Evolutionary conservation across 64 coral and sea anemone genomes (phyloP).

Genomic region (Montipora foliosa): DNA sequence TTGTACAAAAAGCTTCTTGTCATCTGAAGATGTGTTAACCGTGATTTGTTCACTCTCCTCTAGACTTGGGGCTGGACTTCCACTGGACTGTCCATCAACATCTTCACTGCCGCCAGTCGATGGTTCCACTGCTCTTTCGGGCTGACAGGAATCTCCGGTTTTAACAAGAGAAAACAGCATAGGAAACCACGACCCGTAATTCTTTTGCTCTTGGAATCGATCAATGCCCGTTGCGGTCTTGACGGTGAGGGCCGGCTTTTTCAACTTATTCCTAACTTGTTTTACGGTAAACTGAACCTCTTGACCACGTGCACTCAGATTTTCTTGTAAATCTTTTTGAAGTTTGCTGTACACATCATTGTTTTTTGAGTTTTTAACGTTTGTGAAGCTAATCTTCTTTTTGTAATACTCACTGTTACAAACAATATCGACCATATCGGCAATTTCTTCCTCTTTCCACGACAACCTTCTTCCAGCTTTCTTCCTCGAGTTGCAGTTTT

Average conservation of each 20-base stretch:
- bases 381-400: constrained; percentile 32
- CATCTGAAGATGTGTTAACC: neutral
- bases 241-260: neutral
- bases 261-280: constrained; percentile 68
- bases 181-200: constrained; percentile 53
- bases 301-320: neutral
- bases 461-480: constrained; percentile 31
- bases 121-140: constrained; percentile 39
- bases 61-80: neutral
- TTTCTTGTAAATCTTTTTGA: too few species aligned
- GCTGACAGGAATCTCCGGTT: constrained; percentile 50
- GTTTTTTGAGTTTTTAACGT: constrained; percentile 52
- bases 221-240: constrained; percentile 28
- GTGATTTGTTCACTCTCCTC: constrained; percentile 2
- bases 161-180: constrained; percentile 44
- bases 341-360: neutral
- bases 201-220: constrained; percentile 63
- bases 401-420: constrained; percentile 56
- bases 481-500: neutral
- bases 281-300: neutral
- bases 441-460: constrained; percentile 47
- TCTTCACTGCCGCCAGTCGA: constrained; percentile 16
- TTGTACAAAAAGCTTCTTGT: constrained; percentile 23
- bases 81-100: neutral
- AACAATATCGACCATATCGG: constrained; percentile 59